Base-by-base conservation (phyloP, 2,888 invertebrate species). In the Amblyteles armatorius region DNA sequence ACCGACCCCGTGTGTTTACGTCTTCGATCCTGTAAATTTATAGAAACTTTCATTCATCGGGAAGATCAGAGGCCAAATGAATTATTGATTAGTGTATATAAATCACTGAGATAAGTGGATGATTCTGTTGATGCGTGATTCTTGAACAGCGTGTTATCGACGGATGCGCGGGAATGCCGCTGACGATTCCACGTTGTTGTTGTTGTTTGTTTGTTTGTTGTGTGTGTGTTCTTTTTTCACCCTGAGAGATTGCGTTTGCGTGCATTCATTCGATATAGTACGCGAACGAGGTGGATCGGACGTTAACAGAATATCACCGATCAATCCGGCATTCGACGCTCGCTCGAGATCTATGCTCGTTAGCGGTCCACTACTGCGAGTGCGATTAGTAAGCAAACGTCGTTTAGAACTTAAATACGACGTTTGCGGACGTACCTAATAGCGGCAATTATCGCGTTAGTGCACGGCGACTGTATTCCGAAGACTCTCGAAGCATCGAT, bases 361-460 rank as follows among this genome's bases (percentile, higher is more conserved):
- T 79, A 79, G 40, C 11, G 73, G 60, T 33, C 13, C 55, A 60
- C 50, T n/a, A 40, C 48, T 52, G 63, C 44, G 71, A 78, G 81
- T 69, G 78, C 90, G 91, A 93, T 92, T 92, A 92, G 90, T 90
- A 91, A 91, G 90, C 91, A 89, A 92, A 89, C 86, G 88, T 88
- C 92, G 91, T 92, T 93, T 92, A 89, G 86, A 91, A 26, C 13
- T 92, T 93, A 92, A 93, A 93, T 92, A 91, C 92, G 93, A 92
- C 92, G 91, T 92, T 92, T 90, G 90, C 88, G 89, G 89, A 87
- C 90, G 82, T 85, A 57, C 52, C 91, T 93, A 93, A 93, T 92
- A 91, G 91, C 91, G 90, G 91, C 92, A 93, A 93, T 93, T 93
- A 93, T 92, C 93, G 91, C 91, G 93, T 93, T 92, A 93, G 92